A percentile compares a stretch with the other conserved stretches of the same genome.
phyloP scores from a whole-genome alignment of 2,797 vertebrate species.

The Sebastes miniatus region DNA sequence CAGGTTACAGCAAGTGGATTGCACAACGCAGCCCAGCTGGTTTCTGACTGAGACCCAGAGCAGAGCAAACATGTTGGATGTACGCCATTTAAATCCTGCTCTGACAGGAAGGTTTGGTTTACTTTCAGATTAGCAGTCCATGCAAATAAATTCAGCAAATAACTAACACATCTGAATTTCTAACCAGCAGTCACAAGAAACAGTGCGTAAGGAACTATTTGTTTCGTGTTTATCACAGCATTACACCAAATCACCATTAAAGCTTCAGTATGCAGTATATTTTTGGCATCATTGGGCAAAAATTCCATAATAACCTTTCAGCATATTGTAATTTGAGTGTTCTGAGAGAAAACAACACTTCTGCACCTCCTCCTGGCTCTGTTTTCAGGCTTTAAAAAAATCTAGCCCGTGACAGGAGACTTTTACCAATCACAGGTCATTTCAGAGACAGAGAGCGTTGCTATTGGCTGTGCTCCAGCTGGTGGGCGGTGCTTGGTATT shows the following conservation, averaged over 20 bases:
- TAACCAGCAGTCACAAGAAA: neutral
- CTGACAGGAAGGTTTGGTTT: constrained; percentile 14
- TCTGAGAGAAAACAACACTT: no score
- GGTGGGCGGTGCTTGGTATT: no score
- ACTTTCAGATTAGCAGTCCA: neutral
- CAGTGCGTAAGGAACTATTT: neutral
- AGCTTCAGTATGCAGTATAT: no score
- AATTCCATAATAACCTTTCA: no score
- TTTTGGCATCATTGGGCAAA: no score
- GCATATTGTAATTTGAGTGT: no score
- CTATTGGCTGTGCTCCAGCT: no score
- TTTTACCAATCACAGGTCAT: no score
- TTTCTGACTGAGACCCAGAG: constrained; percentile 31
- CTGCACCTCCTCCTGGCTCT: no score
- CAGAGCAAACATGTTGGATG: neutral
- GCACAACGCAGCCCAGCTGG: constrained; percentile 57
- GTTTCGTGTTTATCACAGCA: neutral
- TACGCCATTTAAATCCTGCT: neutral
- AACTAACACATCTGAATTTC: neutral
- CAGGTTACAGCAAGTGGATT: constrained; percentile 53
- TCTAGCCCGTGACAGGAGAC: no score
- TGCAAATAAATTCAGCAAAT: neutral
- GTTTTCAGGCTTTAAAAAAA: no score
- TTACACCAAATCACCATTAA: neutral
- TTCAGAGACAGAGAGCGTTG: no score